Evolutionary conservation across 2,113 vertebrate species (phyloP).

Genomic region (Rallus limicola): DNA sequence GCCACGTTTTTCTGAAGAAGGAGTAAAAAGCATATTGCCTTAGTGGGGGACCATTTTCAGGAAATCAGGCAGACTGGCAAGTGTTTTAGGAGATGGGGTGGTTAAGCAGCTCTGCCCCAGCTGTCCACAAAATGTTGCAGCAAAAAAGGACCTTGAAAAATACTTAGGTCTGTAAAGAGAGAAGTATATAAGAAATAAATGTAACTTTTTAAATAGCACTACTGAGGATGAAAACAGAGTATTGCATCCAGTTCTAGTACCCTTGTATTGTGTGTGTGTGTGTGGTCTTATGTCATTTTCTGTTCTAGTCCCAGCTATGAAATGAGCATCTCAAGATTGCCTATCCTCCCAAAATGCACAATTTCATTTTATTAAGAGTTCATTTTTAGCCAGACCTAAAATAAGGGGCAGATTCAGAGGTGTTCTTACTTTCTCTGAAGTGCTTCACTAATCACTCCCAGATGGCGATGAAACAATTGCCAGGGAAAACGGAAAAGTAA

Average conservation of each 20-base stretch:
- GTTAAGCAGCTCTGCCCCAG: not conserved
- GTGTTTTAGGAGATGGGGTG: not conserved
- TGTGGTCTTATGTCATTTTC: not conserved
- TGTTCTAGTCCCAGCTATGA: not conserved
- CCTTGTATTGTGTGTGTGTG: not conserved
- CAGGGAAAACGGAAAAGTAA: conserved; percentile 38
- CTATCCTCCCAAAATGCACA: not conserved
- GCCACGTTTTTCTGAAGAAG: not conserved
- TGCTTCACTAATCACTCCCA: conserved; percentile 36
- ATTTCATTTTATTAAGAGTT: conserved; percentile 14
- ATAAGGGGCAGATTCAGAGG: not conserved
- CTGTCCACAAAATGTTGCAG: not conserved
- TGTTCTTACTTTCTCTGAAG: not conserved
- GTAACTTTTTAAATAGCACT: not conserved
- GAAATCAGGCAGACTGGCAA: not conserved
- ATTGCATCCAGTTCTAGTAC: not conserved
- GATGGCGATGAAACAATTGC: conserved; percentile 39
- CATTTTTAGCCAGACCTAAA: conserved; percentile 13
- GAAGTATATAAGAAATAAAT: not conserved
- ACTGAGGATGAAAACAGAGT: not conserved
- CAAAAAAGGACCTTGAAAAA: not conserved
- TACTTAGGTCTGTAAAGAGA: not conserved
- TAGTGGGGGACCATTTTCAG: not conserved
- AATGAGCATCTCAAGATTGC: not conserved
- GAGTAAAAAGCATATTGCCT: not conserved